Base-by-base conservation (phyloP, 2,113 vertebrate species). In the Leptobrachium leishanense region DNA sequence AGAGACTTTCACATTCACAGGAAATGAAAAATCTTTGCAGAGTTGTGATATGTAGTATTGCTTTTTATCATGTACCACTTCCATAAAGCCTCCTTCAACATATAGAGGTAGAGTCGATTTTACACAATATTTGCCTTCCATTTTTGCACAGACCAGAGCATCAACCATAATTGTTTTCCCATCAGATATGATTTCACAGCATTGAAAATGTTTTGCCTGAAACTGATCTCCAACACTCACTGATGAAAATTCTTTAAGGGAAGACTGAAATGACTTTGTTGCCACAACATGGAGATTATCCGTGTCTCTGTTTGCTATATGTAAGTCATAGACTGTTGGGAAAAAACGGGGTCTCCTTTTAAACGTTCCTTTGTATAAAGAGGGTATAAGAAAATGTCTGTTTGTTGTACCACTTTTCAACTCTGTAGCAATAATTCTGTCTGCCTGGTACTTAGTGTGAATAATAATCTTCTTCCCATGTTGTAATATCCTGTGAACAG, bases 1-100 rank as follows among this genome's bases (percentile, higher is more conserved):
- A 0, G 94, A 93, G 40, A 95, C 94, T 81, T 95, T 95, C 79
- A 93, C 93, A 0, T 95, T 96, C 82, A 95, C 95, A 43, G 94
- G 95, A 41, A 95, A 81, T 7, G 1, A 83, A 75, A 95, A 95
- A 68, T 88, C 84, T 59, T 86, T 79, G 78, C 90, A 93, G 20
- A 96, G 86, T 68, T 94, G 91, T 0, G 86, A 86, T 75, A 96
- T 80, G 54, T 90, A 83, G 67, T 95, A 95, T 77, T 89, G 92
- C 10, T 89, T 92, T 82, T 91, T 92, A 72, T 96, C 95, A 15
- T 94, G 92, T 70, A 95, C 83, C 54, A 95, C 89, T 84, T 96
- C 95, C n/a, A 94, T 90, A 76, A 95, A 96, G 72, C 89, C 83
- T 2, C 95, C 94, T 82, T 95, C 93, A 88, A 93, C 85, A 82